phyloP scores from a whole-genome alignment of 2,113 vertebrate genomes.

The Lagopus muta region DNA sequence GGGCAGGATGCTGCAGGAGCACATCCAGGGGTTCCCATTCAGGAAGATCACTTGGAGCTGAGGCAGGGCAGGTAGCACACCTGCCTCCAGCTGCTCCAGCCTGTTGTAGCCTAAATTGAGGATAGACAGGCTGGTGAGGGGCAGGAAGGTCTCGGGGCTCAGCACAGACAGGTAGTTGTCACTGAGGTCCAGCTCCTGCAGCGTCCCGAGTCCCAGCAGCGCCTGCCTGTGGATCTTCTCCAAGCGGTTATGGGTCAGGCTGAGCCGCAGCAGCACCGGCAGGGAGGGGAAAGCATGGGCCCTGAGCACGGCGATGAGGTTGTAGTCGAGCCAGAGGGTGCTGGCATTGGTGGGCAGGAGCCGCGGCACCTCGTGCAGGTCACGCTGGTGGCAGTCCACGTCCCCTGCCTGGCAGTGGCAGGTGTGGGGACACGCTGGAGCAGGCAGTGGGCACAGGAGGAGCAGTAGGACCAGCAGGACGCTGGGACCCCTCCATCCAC shows the following conservation, averaged over 20 bases:
- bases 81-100: conserved; percentile 57
- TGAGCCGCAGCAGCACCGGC: conserved; percentile 45
- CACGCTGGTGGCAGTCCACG: conserved; percentile 66
- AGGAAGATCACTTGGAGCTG: conserved; percentile 64
- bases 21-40: conserved; percentile 79
- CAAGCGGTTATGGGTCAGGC: conserved; percentile 73
- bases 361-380: conserved; percentile 60
- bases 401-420: conserved; percentile 60
- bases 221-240: conserved; percentile 70
- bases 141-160: conserved; percentile 63
- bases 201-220: conserved; percentile 63
- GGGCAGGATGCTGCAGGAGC: conserved; percentile 75
- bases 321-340: conserved; percentile 67
- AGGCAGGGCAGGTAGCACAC: conserved; percentile 25
- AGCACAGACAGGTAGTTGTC: conserved; percentile 70
- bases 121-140: conserved; percentile 46
- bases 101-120: conserved; percentile 74
- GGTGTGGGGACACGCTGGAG: conserved; percentile 25
- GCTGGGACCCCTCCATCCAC: neutral
- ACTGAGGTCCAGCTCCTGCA: conserved; percentile 77
- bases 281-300: conserved; percentile 45
- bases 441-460: neutral
- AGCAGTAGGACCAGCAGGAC: neutral
- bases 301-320: conserved; percentile 59
- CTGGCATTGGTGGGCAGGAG: conserved; percentile 42